A percentile compares a stretch with the other conserved stretches of the same genome.
These are phyloP conservation scores for Anthopleura xanthogrammica DNA, from an alignment of 92 coral and sea anemone genomes.

Conservation along the genomic window DNA sequence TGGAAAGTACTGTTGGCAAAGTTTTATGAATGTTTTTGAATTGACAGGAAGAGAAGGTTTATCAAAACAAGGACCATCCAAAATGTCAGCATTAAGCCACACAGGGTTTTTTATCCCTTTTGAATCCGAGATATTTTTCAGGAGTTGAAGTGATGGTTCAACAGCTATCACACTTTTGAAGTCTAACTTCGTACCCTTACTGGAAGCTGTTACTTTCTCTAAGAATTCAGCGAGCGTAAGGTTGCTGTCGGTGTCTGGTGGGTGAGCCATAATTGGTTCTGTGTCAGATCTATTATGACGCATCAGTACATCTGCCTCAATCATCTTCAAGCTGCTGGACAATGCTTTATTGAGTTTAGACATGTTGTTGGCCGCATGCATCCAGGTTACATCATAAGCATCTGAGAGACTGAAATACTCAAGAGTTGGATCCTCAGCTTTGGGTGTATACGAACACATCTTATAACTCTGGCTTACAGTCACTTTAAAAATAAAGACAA, in stretches of 20 bases:
- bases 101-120: conserved; percentile 43
- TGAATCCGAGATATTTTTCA: conserved; percentile 34
- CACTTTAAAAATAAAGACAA: background rate
- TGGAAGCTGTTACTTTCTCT: conserved; percentile 47
- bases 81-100: conserved; percentile 88
- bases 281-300: conserved; percentile 54
- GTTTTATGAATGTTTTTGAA: conserved; percentile 54
- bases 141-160: conserved; percentile 69
- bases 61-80: conserved; percentile 69
- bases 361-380: conserved; percentile 82
- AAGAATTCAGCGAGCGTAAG: conserved; percentile 72
- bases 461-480: background rate
- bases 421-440: conserved; percentile 21
- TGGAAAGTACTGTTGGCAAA: conserved; percentile 64
- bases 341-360: conserved; percentile 56
- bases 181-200: conserved; percentile 84
- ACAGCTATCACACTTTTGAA: conserved; percentile 68
- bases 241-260: conserved; percentile 80
- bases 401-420: conserved; percentile 52
- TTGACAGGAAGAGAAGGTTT: conserved; percentile 55
- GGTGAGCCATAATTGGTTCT: conserved; percentile 90
- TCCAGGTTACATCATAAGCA: conserved; percentile 77
- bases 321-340: conserved; percentile 63
- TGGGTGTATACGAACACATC: background rate
- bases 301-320: conserved; percentile 85